A percentile compares a stretch with the other conserved stretches of the same genome.
Evolutionary conservation across 2,113 vertebrate species (phyloP).

Genomic region (Geothlypis trichas): DNA sequence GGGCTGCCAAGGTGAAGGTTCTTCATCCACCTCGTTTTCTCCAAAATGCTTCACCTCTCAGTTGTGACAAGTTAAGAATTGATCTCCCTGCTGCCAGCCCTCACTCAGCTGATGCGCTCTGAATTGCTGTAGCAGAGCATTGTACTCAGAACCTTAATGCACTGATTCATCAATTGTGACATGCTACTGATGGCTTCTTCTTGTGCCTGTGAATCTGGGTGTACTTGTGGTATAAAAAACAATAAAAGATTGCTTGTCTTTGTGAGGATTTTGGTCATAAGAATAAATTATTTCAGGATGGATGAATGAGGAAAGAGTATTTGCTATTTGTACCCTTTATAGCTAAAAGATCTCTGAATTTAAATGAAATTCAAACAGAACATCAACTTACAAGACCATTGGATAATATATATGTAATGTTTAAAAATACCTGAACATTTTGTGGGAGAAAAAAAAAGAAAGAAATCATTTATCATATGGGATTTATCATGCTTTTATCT

Average conservation of each 20-base stretch:
- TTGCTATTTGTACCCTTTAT: neutral
- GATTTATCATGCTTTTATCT: neutral
- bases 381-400: neutral
- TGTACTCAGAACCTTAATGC: neutral
- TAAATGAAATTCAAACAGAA: neutral
- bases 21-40: neutral
- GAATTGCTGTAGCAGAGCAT: neutral
- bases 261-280: neutral
- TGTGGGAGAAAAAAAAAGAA: neutral
- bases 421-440: neutral
- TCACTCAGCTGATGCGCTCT: neutral
- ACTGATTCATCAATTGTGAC: neutral
- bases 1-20: neutral
- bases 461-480: neutral
- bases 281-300: neutral
- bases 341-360: neutral
- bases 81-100: neutral
- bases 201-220: neutral
- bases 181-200: neutral
- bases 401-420: neutral
- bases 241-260: neutral
- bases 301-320: neutral
- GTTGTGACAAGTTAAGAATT: neutral
- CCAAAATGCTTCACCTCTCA: neutral
- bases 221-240: neutral